Evolutionary conservation across 2,797 vertebrate species (phyloP).

Genomic region (Microcaecilia unicolor): DNA sequence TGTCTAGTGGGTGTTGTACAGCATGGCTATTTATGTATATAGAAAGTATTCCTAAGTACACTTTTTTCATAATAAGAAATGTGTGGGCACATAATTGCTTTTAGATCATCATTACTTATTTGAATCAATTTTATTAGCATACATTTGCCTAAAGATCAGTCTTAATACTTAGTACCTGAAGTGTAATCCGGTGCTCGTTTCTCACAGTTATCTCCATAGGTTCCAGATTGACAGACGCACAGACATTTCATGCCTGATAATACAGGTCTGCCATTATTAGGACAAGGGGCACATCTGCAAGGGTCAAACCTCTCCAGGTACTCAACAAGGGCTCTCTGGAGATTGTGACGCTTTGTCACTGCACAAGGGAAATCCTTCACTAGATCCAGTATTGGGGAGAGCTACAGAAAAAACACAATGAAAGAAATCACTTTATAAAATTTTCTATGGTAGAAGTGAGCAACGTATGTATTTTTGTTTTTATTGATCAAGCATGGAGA

Average conservation of each 20-base stretch:
- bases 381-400: conserved; percentile 66
- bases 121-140: accelerated
- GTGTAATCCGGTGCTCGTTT: conserved; percentile 56
- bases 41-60: too few relatives aligned
- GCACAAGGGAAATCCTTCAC: conserved; percentile 77
- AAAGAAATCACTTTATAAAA: background rate
- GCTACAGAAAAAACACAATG: conserved; percentile 34
- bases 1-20: too few relatives aligned
- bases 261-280: conserved; percentile 66
- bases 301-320: conserved; percentile 66
- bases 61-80: too few relatives aligned
- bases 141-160: too few relatives aligned
- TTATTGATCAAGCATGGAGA: too few relatives aligned
- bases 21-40: too few relatives aligned
- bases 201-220: conserved; percentile 76
- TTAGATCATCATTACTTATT: too few relatives aligned
- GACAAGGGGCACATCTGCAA: conserved; percentile 76
- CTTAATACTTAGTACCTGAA: conserved; percentile 66
- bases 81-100: too few relatives aligned
- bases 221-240: conserved; percentile 77
- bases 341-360: conserved; percentile 67
- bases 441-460: too few relatives aligned
- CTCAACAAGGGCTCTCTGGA: conserved; percentile 67
- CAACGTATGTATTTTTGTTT: too few relatives aligned
- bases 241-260: conserved; percentile 74